Evolutionary conservation across 2,113 vertebrate genomes (phyloP).

Genomic region (Nerophis lumbriciformis): DNA sequence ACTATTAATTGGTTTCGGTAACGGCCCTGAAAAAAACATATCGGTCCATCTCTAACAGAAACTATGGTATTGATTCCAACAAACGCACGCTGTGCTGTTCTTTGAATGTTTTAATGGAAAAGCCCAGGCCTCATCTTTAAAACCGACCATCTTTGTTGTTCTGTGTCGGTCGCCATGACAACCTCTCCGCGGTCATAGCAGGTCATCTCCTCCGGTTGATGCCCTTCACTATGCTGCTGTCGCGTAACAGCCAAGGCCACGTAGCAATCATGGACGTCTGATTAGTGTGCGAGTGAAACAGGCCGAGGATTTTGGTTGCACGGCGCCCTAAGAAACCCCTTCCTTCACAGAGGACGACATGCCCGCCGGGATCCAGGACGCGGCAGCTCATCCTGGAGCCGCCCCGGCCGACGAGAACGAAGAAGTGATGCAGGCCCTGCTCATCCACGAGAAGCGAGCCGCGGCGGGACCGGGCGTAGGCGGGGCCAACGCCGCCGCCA

Average conservation of each 20-base stretch:
- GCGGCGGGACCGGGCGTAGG: constrained; percentile 51
- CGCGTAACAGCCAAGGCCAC: constrained; percentile 25
- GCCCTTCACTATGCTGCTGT: constrained; percentile 10
- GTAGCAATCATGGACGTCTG: constrained; percentile 38
- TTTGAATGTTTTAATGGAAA: too few relatives aligned
- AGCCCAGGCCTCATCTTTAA: too few relatives aligned
- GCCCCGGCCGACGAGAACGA: constrained; percentile 82
- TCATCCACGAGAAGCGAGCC: constrained; percentile 92
- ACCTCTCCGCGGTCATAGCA: constrained; percentile 5
- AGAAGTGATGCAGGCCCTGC: constrained; percentile 94
- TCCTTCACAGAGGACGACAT: constrained; percentile 60
- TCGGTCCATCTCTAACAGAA: too few relatives aligned
- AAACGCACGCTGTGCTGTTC: too few relatives aligned
- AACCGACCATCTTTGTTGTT: background rate
- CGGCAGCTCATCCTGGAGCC: constrained; percentile 64
- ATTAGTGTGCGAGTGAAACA: constrained; percentile 31
- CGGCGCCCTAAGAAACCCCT: background rate
- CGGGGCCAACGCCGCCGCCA: constrained; percentile 26
- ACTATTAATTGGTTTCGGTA: too few relatives aligned
- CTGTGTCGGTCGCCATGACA: background rate
- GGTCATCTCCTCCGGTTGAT: constrained; percentile 12
- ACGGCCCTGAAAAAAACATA: too few relatives aligned
- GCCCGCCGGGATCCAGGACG: constrained; percentile 61
- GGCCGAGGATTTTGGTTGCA: constrained; percentile 6
- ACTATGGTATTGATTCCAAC: too few relatives aligned